Base-by-base conservation (phyloP, 2,113 vertebrate species). In the Podarcis raffonei region DNA sequence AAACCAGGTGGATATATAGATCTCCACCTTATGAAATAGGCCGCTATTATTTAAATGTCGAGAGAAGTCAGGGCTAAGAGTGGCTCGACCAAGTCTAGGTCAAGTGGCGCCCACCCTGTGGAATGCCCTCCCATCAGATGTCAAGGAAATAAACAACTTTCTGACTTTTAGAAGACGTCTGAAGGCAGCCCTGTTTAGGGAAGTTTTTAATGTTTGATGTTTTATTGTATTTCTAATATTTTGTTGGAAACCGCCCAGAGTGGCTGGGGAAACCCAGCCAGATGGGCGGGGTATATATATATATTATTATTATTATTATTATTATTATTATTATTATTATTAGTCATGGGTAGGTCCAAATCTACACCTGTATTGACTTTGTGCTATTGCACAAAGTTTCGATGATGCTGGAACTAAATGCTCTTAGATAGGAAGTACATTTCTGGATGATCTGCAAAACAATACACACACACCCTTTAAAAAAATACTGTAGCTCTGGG, bases 1-100 rank as follows among this genome's bases (percentile, higher is more conserved):
- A 75, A 72, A 25, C 59, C 37, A 42, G 76, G 3, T 16, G 37
- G 18, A 65, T 25, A 4, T 0, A 0, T 2, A 65, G 5, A 2
- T 62, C 57, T 32, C 8, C 11, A 16, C 30, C 30, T 65, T 30
- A 16, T 35, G 83, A 75, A 87, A 86, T 1, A 20, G 16, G 27
- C 66, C 8, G 13, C 48, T 22, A 80, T 13, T 18, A 83, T 30
- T n/a, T 22, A 74, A 1, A 22, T 39, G 1, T 75, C 23, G 72
- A 37, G 25, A 8, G 16, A 12, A 77, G 27, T 77, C 6, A 30
- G 27, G 35, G 25, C 71, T 20, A 32, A 35, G 5, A 77, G 22
- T 65, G 35, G 37, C 30, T 62, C 76, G 18, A 39, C 32, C 81
- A 83, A 32, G 12, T 53, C 48, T 16, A 20, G 57, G 42, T 42